Evolutionary conservation across 2,113 vertebrate species (phyloP).

Genomic region (Butorides virescens): DNA sequence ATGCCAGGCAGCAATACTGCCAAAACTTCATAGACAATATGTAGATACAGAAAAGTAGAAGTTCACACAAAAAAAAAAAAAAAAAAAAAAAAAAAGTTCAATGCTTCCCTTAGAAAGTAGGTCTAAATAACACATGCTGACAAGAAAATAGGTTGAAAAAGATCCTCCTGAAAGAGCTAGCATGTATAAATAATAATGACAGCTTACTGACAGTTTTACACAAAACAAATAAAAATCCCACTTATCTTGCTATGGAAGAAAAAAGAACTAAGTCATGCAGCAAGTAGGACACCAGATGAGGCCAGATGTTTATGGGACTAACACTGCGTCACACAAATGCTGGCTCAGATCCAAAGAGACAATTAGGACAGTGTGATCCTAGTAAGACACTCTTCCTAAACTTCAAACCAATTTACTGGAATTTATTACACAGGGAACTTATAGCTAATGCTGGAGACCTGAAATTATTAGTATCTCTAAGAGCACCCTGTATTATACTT

Average conservation of each 20-base stretch:
- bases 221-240: background rate
- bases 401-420: conserved; percentile 4
- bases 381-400: conserved; percentile 1
- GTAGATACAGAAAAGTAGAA: background rate
- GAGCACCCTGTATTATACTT: background rate
- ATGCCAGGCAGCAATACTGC: background rate
- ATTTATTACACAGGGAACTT: conserved; percentile 4
- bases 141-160: background rate
- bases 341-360: conserved; percentile 51
- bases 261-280: background rate
- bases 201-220: background rate
- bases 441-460: background rate
- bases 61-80: background rate
- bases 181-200: background rate
- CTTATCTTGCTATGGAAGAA: background rate
- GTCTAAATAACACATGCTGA: background rate
- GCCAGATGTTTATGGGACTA: conserved; percentile 61
- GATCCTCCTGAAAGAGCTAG: background rate
- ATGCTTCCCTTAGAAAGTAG: background rate
- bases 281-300: conserved; percentile 61
- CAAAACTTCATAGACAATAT: background rate
- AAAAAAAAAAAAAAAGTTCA: background rate
- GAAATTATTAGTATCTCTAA: background rate
- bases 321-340: conserved; percentile 62
- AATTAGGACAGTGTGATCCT: conserved; percentile 34